Evolutionary conservation across 2,888 invertebrate genomes (phyloP).

Genomic region (Lottia gigantea): DNA sequence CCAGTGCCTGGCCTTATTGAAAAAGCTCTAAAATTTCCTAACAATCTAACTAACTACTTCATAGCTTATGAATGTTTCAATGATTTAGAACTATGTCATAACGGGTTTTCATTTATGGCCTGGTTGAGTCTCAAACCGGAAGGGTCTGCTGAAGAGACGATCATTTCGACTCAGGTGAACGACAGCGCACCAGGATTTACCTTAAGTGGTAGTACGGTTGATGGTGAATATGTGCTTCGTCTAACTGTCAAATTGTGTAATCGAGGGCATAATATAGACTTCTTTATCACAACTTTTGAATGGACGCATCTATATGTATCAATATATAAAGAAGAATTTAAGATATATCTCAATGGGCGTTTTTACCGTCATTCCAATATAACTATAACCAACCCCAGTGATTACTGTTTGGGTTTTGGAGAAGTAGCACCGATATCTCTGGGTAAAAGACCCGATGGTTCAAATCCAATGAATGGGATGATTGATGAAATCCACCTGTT

Average conservation of each 20-base stretch:
- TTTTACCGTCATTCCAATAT: conserved; percentile 12
- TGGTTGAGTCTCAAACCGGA: conserved; percentile 24
- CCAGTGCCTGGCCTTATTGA: conserved; percentile 9
- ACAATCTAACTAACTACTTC: background rate
- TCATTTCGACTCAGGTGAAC: background rate
- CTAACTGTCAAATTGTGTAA: conserved; percentile 1
- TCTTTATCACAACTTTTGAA: conserved; percentile 18
- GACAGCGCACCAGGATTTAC: conserved; percentile 6
- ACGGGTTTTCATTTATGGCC: conserved; percentile 26
- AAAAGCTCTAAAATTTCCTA: conserved; percentile 2
- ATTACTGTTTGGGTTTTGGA: background rate
- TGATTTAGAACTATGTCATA: conserved; percentile 32
- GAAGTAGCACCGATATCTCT: conserved; percentile 13
- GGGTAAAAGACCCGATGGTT: conserved; percentile 13
- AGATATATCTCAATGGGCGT: conserved; percentile 13
- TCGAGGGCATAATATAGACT: background rate
- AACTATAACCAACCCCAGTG: background rate
- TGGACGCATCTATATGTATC: conserved; percentile 22
- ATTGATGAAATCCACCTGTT: conserved; percentile 15
- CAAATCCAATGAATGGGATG: conserved; percentile 6
- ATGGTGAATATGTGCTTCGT: background rate
- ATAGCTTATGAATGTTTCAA: conserved; percentile 27
- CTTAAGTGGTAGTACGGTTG: conserved; percentile 13
- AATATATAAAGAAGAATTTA: conserved; percentile 8
- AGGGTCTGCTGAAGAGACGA: background rate